A percentile compares a stretch with the other conserved stretches of the same genome.
Evolutionary conservation across 1,140 invertebrate species (phyloP).

Genomic region (Aphaenogaster floridana): DNA sequence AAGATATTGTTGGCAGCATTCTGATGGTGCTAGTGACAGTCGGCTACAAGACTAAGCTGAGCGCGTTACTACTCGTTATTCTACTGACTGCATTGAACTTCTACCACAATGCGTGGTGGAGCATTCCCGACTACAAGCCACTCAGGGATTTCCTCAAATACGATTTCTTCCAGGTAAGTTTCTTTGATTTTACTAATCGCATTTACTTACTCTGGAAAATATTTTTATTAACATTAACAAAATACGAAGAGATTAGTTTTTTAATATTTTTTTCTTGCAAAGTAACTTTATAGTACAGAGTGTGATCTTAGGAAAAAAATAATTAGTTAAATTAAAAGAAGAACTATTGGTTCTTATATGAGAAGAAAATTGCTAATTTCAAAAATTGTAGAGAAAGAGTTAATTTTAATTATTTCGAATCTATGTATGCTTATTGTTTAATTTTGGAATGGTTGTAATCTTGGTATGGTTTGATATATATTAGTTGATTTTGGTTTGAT

Average conservation of each 20-base stretch:
- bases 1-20: slow-evolving; percentile 96
- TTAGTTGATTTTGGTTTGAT: neutral
- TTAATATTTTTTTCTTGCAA: slow-evolving; percentile 18
- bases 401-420: slow-evolving; percentile 14
- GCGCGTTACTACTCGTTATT: slow-evolving; percentile 96
- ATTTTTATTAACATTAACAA: slow-evolving; percentile 7
- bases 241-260: neutral
- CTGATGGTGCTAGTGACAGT: slow-evolving; percentile 98
- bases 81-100: slow-evolving; percentile 97
- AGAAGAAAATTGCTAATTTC: neutral
- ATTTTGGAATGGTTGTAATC: neutral
- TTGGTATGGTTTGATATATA: neutral
- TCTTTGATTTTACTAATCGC: slow-evolving; percentile 33
- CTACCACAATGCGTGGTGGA: slow-evolving; percentile 99
- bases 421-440: neutral
- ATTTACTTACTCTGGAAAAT: slow-evolving; percentile 13
- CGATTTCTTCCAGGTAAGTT: slow-evolving; percentile 98
- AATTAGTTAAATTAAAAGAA: neutral
- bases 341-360: neutral
- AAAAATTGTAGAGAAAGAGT: neutral
- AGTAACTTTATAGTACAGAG: neutral
- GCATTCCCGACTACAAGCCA: slow-evolving; percentile 96
- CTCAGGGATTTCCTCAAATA: slow-evolving; percentile 99
- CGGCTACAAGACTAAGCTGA: slow-evolving; percentile 99
- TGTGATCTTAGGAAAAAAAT: neutral